A percentile compares a stretch with the other conserved stretches of the same genome.
These are phyloP conservation scores for Dynastes grantii DNA, from an alignment of 2,888 invertebrate genomes.

Conservation along the genomic window DNA sequence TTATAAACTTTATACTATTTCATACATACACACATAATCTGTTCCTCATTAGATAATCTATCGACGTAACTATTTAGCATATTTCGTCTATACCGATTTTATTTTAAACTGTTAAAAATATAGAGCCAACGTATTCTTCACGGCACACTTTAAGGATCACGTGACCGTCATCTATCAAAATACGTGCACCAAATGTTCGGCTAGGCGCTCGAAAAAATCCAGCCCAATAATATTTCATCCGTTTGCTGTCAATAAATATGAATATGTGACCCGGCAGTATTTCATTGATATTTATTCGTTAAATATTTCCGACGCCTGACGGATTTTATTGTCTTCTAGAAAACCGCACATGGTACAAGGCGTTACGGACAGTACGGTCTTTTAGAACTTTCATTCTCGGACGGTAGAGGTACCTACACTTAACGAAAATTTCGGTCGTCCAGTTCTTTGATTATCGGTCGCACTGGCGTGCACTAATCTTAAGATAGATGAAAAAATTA, in stretches of 20 bases:
- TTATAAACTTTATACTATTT: too few relatives aligned
- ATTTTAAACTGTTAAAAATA: conserved; percentile 28
- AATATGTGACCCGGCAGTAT: conserved; percentile 42
- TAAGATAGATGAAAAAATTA: conserved; percentile 25
- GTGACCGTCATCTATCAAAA: conserved; percentile 42
- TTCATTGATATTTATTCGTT: conserved; percentile 45
- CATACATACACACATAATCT: too few relatives aligned
- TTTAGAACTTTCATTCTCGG: conserved; percentile 21
- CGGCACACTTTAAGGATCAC: conserved; percentile 47
- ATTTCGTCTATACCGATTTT: conserved; percentile 1
- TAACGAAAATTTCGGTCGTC: conserved; percentile 12
- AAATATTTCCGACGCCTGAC: conserved; percentile 45
- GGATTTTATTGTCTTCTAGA: conserved; percentile 47
- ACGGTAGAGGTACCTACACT: conserved; percentile 8
- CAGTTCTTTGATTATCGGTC: conserved; percentile 22
- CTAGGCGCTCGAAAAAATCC: conserved; percentile 38
- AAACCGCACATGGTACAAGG: conserved; percentile 46
- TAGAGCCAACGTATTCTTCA: neutral
- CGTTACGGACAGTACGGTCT: conserved; percentile 27
- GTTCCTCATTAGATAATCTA: neutral
- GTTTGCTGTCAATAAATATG: conserved; percentile 47
- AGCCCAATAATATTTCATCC: conserved; percentile 47
- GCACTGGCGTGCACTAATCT: conserved; percentile 15
- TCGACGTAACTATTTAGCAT: neutral
- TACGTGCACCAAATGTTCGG: conserved; percentile 39